A percentile compares a stretch with the other conserved stretches of the same genome.
phyloP scores from a whole-genome alignment of 2,113 vertebrate species.

The Callipepla californica region DNA sequence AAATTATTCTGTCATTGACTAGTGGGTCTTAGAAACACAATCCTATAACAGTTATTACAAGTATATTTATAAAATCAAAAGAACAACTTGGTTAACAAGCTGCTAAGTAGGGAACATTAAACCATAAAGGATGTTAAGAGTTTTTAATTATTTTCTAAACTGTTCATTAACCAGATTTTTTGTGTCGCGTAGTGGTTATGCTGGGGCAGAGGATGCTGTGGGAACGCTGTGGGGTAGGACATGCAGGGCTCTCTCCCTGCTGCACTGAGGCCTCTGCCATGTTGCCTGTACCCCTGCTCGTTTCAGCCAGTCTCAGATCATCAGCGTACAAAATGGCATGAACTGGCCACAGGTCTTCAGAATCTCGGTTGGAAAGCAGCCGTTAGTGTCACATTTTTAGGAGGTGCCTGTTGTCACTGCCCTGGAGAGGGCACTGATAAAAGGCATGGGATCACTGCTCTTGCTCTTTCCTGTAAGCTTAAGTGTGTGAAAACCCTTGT shows the following conservation, averaged over 20 bases:
- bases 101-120: fast-evolving
- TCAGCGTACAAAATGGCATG: background rate
- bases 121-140: background rate
- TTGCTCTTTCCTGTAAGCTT: fast-evolving
- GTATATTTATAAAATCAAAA: background rate
- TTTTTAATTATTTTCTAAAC: background rate
- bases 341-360: background rate
- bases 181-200: too few relatives aligned
- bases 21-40: background rate
- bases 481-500: background rate
- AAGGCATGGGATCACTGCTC: fast-evolving
- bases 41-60: background rate
- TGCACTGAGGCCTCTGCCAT: background rate
- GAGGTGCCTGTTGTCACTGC: background rate
- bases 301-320: background rate
- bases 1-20: background rate
- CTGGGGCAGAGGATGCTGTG: background rate
- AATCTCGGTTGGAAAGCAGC: background rate
- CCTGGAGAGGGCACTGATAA: background rate
- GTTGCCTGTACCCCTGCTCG: background rate
- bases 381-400: background rate
- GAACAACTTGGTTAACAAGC: background rate
- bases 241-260: background rate
- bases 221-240: fast-evolving
- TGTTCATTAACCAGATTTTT: background rate